Conservation (phyloP, 2,888 invertebrate genomes). For the Trisateles emortualis region DNA sequence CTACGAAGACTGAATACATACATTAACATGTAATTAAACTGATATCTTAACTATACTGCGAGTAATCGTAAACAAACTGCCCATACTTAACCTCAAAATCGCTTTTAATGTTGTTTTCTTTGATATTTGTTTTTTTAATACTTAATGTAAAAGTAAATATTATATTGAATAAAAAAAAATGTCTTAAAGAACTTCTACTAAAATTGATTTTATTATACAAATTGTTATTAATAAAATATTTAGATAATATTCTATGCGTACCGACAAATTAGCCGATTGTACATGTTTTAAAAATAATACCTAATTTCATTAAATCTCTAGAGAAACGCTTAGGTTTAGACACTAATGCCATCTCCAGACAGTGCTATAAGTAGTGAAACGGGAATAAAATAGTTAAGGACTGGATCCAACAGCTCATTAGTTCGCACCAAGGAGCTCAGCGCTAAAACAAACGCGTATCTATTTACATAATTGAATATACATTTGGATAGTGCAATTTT, state of each 20-base stretch:
- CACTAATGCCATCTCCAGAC: background rate
- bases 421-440: constrained; percentile 25
- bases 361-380: constrained; percentile 7
- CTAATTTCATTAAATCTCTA: background rate
- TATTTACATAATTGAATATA: constrained; percentile 47
- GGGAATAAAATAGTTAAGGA: constrained; percentile 11
- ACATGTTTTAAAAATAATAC: background rate
- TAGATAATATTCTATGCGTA: too few species aligned
- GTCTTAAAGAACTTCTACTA: too few species aligned
- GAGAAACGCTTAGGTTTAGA: background rate
- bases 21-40: constrained; percentile 23
- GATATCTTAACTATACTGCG: constrained; percentile 16
- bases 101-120: too few species aligned
- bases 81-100: too few species aligned
- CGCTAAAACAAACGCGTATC: constrained; percentile 38
- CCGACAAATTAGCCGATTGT: too few species aligned
- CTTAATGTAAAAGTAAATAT: too few species aligned
- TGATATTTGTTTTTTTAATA: too few species aligned
- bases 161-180: too few species aligned
- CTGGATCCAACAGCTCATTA: constrained; percentile 40
- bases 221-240: too few species aligned
- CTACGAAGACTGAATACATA: constrained; percentile 35
- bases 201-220: too few species aligned
- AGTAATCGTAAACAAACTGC: too few species aligned
- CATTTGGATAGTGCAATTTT: constrained; percentile 46